A percentile compares a stretch with the other conserved stretches of the same genome.
phyloP scores from a whole-genome alignment of 2,797 vertebrate genomes.

The Masticophis lateralis region DNA sequence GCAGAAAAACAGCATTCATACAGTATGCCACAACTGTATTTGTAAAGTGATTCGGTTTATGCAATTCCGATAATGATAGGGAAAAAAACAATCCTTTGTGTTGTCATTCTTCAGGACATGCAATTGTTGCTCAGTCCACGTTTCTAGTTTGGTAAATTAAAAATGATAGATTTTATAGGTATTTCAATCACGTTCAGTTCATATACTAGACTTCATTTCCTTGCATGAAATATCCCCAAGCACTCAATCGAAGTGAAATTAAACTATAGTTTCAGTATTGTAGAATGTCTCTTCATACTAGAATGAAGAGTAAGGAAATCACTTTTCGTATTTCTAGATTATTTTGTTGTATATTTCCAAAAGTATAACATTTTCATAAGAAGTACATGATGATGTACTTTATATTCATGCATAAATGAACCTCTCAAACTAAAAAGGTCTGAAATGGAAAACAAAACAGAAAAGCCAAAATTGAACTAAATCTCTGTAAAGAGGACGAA shows the following conservation, averaged over 20 bases:
- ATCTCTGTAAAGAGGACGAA: conserved; percentile 18
- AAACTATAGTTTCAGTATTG: not conserved
- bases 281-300: not conserved
- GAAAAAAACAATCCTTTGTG: not conserved
- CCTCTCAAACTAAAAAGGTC: conserved; percentile 8
- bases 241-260: not conserved
- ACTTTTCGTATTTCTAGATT: not conserved
- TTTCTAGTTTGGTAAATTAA: not conserved
- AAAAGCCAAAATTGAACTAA: conserved; percentile 22
- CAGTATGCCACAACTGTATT: not conserved
- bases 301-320: not conserved
- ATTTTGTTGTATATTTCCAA: conserved; percentile 34
- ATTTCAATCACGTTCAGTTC: not conserved
- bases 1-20: not conserved
- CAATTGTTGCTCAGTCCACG: not conserved
- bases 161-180: not conserved
- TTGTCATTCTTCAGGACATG: not conserved
- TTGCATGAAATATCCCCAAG: not conserved
- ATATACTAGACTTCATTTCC: not conserved
- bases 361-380: conserved; percentile 33
- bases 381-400: conserved; percentile 35
- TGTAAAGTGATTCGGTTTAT: not conserved
- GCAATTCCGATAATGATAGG: not conserved
- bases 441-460: conserved; percentile 26
- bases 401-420: conserved; percentile 28